Percentiles rank a stretch among this genome's conserved stretches.
Evolutionary conservation across 2,888 invertebrate species (phyloP).

Genomic region (Zaprionus lineosus): DNA sequence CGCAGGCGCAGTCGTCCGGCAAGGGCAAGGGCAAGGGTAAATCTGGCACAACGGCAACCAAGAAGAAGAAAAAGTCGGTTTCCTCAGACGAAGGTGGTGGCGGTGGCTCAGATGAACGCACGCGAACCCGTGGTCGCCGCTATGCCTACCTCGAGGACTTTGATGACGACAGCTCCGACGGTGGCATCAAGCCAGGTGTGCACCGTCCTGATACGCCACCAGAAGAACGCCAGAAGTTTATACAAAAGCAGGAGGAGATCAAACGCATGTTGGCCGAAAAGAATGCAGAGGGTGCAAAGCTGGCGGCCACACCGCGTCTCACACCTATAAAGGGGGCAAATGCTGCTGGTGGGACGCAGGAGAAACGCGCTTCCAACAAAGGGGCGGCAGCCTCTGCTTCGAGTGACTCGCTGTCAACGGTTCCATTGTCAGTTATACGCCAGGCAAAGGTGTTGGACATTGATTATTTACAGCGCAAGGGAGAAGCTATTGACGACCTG

Average conservation of each 20-base stretch:
- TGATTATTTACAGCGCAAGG: slow-evolving; percentile 82
- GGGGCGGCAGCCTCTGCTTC: slow-evolving; percentile 37
- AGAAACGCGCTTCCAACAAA: slow-evolving; percentile 76
- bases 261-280: slow-evolving; percentile 83
- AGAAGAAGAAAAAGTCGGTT: slow-evolving; percentile 68
- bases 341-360: slow-evolving; percentile 27
- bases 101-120: slow-evolving; percentile 84
- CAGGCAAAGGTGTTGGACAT: slow-evolving; percentile 82
- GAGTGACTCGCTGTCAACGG: slow-evolving; percentile 81
- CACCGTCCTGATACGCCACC: slow-evolving; percentile 83
- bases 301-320: slow-evolving; percentile 80
- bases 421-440: slow-evolving; percentile 82
- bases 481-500: slow-evolving; percentile 79
- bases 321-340: slow-evolving; percentile 75
- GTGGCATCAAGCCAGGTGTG: slow-evolving; percentile 83
- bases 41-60: slow-evolving; percentile 31
- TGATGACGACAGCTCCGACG: slow-evolving; percentile 83
- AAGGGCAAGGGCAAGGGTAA: slow-evolving; percentile 68
- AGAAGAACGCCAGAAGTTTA: slow-evolving; percentile 83
- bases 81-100: slow-evolving; percentile 86
- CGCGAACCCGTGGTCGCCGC: slow-evolving; percentile 81
- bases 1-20: slow-evolving; percentile 41
- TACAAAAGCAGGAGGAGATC: slow-evolving; percentile 82
- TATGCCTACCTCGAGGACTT: slow-evolving; percentile 82
- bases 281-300: slow-evolving; percentile 82